phyloP scores from a whole-genome alignment of 2,113 vertebrate genomes.

The Ptychochromis oligacanthus region DNA sequence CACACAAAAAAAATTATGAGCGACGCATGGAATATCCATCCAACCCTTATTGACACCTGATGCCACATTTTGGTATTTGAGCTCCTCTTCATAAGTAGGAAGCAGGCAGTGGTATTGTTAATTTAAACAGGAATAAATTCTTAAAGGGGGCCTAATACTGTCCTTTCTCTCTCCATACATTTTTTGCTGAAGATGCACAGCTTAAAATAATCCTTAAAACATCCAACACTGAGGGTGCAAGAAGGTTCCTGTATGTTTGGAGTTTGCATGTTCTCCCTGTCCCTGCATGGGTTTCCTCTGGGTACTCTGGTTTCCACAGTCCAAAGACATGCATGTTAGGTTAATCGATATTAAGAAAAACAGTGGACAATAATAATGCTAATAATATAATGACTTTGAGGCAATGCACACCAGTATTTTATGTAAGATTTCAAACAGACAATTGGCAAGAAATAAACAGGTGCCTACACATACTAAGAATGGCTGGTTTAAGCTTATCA shows the following conservation, averaged over 20 bases:
- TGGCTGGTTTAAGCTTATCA: no score
- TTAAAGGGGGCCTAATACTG: background rate
- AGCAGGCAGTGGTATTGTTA: background rate
- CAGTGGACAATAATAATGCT: background rate
- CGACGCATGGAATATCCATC: background rate
- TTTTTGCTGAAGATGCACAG: no score
- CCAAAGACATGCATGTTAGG: background rate
- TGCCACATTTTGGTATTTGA: background rate
- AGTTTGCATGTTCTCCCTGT: background rate
- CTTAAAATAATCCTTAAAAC: no score
- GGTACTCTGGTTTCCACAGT: background rate
- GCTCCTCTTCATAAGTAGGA: background rate
- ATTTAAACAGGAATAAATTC: background rate
- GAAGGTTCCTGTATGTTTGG: background rate
- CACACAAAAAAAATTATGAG: background rate
- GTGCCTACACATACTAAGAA: no score
- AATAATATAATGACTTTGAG: background rate
- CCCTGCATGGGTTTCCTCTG: background rate
- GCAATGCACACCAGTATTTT: background rate
- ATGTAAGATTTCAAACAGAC: no score
- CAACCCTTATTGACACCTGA: background rate
- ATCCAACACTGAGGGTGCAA: background rate
- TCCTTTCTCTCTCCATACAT: background rate
- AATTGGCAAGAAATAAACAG: no score
- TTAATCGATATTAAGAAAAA: background rate